Base-by-base conservation (phyloP, 2,888 invertebrate species). In the Lycaena phlaeas region DNA sequence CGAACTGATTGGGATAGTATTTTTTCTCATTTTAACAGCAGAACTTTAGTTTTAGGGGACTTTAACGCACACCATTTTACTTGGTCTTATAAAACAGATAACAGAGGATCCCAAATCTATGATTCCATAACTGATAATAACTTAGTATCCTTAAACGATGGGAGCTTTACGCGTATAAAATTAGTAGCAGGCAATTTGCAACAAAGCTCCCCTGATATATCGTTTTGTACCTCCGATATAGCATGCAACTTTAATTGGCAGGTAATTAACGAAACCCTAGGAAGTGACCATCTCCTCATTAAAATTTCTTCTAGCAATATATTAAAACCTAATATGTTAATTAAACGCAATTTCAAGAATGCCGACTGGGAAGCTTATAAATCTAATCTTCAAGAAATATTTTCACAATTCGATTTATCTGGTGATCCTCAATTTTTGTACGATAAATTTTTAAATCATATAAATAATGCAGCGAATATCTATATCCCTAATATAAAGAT, bases 201-300 rank as follows among this genome's bases (percentile, higher is more conserved):
- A 18, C 3, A 43, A 27, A 44, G 49, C 1, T 31, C 54, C 1
- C 56, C 55, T 1, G 58, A 58, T 40, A 28, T 56, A 1, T 37
- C 51, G 1, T 31, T 51, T 1, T 28, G 11, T 2, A 42, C 47
- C 1, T 26, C 46, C 2, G 47, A 51, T 41, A 36, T 52, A 12
- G 41, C 37, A 2, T 10, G 41, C 3, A 9, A 41, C 1, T 46
- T 50, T 27, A 14, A 38, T 1, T 53, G 52, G 51, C 34, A 30
- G 1, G 42, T 48, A 7, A 29, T 22, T 1, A 52, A 51, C 34
- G 52, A 52, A 34, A 38, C 40, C 1, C 22, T 55, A 6, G 50
- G 50, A 1, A 51, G 51, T 30, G 49, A 49, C 27, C 50, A 53
- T 14, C 9, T 39, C 4, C 17, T 47, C 1, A 45, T 49, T 28